Evolutionary conservation across 2,888 invertebrate species (phyloP), one percentile per base, ranked within the genome.

Genomic region (Tetragonisca angustula): DNA sequence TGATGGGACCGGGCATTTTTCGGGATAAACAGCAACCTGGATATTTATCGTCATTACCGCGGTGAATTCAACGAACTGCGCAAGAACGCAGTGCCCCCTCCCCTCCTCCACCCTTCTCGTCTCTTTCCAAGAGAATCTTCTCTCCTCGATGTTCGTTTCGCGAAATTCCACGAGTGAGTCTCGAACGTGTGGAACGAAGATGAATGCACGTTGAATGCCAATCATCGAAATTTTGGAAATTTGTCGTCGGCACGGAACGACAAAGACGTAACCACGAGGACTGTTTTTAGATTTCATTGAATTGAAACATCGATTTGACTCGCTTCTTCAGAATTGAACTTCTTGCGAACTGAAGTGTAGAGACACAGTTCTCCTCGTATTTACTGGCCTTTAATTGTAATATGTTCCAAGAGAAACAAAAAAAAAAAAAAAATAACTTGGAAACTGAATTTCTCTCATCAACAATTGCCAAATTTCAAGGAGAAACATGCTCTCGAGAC

Each of bases 21-120:
- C 65, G 67, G 71, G 49, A 69, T 72, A 69, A 75, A 54, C 49
- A 50, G 68, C 50, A 43, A 62, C 21, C 73, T 56, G 69, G 36
- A 52, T 76, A 76, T 71, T 76, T 71, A 71, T 70, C 64, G 65
- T 76, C 67, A 62, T 81, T 76, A 72, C 59, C 32, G 27, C 71
- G 49, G 49, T n/a, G 65, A 67, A 50, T 71, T 50, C 75, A 36
- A 13, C 52, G 79, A 79, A 79, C 27, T 17, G 49, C n/a, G 24
- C n/a, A 72, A 67, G 36, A 78, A 72, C 67, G 9, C 43, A 11
- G 43, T 43, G 43, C 9, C 32, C 32, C 32, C 32, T 36, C 6
- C 0, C 36, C 36, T 1, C 43, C 1, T 11, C 43, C 43, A n/a
- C n/a, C 27, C 2, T 27, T 19, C 43, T 50, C 21, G 32, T 19